Conservation (phyloP, 2,797 vertebrate species). For the Capromys pilorides region DNA sequence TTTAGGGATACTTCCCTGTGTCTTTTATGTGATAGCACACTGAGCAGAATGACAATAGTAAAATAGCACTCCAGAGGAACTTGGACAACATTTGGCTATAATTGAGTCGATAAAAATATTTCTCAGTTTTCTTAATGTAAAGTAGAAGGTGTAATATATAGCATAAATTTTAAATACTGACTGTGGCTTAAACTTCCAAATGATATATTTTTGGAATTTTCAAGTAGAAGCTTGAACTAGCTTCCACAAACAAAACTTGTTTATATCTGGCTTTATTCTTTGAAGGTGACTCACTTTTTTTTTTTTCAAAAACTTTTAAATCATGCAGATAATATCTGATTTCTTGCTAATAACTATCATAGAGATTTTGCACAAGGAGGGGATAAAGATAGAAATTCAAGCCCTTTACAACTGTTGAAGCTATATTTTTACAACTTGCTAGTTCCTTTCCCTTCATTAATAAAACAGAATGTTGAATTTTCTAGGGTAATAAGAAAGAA, state of each 20-base stretch:
- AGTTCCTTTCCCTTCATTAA: neutral
- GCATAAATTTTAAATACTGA: constrained; percentile 34
- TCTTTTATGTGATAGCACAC: neutral
- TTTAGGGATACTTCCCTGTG: neutral
- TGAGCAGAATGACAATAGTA: neutral
- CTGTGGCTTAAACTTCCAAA: constrained; percentile 39
- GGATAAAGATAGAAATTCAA: neutral
- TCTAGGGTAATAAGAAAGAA: constrained; percentile 30
- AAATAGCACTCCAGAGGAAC: neutral
- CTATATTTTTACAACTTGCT: neutral
- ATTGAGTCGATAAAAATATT: neutral
- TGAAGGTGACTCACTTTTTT: neutral
- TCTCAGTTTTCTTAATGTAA: constrained; percentile 7
- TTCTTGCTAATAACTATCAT: neutral
- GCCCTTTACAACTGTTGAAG: neutral
- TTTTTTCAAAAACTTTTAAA: neutral
- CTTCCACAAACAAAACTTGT: neutral
- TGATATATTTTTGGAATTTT: constrained; percentile 32
- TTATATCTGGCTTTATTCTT: constrained; percentile 21
- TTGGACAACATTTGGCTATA: neutral
- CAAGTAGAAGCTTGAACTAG: constrained; percentile 10
- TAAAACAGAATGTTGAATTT: neutral
- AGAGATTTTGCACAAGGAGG: constrained; percentile 6
- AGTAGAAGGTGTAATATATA: neutral
- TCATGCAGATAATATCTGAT: neutral